These are phyloP conservation scores for Acrossocheilus fasciatus DNA, from an alignment of 2,797 vertebrate genomes.

Conservation along the genomic window DNA sequence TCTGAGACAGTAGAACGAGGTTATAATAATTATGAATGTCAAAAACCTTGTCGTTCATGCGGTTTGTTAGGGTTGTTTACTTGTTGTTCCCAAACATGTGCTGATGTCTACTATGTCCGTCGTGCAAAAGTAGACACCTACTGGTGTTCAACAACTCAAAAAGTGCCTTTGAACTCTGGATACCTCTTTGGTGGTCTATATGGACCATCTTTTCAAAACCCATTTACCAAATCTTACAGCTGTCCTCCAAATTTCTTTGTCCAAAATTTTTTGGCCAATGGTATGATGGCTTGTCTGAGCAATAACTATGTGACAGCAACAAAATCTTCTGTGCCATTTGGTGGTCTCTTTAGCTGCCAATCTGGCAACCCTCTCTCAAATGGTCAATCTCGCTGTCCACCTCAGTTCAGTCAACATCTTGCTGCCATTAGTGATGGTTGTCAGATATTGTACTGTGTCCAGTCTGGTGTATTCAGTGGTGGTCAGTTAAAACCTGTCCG, in stretches of 20 bases:
- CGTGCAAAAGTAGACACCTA: conserved; percentile 79
- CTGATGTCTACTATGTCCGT: conserved; percentile 78
- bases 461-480: conserved; percentile 81
- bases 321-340: conserved; percentile 80
- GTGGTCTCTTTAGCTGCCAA: conserved; percentile 90
- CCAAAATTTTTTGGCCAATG: conserved; percentile 73
- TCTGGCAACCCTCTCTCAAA: conserved; percentile 79
- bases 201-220: conserved; percentile 72
- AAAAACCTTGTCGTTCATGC: conserved; percentile 38
- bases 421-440: conserved; percentile 87
- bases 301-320: conserved; percentile 81
- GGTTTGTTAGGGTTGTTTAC: conserved; percentile 52
- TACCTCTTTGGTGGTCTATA: conserved; percentile 91
- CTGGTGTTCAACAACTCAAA: conserved; percentile 77
- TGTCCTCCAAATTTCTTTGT: conserved; percentile 80
- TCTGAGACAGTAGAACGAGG: conserved; percentile 80
- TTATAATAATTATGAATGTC: conserved; percentile 81
- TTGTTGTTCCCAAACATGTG: conserved; percentile 75
- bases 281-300: conserved; percentile 83
- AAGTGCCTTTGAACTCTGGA: conserved; percentile 69
- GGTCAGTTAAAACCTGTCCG: conserved; percentile 77
- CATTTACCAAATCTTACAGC: conserved; percentile 75
- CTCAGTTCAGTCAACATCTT: conserved; percentile 87
- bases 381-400: conserved; percentile 76
- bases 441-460: conserved; percentile 87